Percentiles rank a stretch among this genome's conserved stretches.
Evolutionary conservation across 2,113 vertebrate genomes (phyloP).

Genomic region (Platichthys stellatus): DNA sequence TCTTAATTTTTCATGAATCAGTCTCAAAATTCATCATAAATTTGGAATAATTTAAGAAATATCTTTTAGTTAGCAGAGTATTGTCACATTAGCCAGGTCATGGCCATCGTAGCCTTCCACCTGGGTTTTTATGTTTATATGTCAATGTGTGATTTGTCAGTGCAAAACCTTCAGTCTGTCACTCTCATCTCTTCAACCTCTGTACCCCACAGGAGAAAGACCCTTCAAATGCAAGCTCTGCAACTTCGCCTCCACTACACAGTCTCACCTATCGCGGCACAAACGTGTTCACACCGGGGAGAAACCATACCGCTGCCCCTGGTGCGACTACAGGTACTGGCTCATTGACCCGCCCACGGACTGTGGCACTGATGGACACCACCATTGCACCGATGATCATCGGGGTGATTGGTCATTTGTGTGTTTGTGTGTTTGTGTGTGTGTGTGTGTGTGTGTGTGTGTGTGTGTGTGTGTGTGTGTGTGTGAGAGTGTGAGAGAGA

Average conservation of each 20-base stretch:
- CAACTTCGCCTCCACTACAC: constrained; percentile 97
- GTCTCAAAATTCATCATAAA: too few relatives aligned
- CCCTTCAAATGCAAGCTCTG: constrained; percentile 98
- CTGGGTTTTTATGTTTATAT: not conserved
- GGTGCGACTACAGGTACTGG: constrained; percentile 99
- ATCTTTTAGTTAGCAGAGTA: too few relatives aligned
- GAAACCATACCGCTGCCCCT: constrained; percentile 98
- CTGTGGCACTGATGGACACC: constrained; percentile 64
- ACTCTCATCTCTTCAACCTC: constrained; percentile 43
- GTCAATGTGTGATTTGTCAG: not conserved
- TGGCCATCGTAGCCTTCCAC: not conserved
- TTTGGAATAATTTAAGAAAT: too few relatives aligned
- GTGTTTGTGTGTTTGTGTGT: constrained; percentile 27
- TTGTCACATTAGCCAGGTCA: too few relatives aligned
- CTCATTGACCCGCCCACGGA: constrained; percentile 65
- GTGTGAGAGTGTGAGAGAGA: not conserved
- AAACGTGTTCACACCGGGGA: constrained; percentile 98
- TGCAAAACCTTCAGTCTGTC: constrained; percentile 7
- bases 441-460: constrained; percentile 9
- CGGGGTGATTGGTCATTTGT: constrained; percentile 73
- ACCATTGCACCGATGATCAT: constrained; percentile 67
- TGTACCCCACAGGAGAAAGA: constrained; percentile 88
- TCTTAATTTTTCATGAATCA: too few relatives aligned
- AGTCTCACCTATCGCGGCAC: constrained; percentile 98
- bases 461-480: not conserved